Conservation (phyloP, 2,797 vertebrate genomes). For the Paratrypauchen microcephalus region DNA sequence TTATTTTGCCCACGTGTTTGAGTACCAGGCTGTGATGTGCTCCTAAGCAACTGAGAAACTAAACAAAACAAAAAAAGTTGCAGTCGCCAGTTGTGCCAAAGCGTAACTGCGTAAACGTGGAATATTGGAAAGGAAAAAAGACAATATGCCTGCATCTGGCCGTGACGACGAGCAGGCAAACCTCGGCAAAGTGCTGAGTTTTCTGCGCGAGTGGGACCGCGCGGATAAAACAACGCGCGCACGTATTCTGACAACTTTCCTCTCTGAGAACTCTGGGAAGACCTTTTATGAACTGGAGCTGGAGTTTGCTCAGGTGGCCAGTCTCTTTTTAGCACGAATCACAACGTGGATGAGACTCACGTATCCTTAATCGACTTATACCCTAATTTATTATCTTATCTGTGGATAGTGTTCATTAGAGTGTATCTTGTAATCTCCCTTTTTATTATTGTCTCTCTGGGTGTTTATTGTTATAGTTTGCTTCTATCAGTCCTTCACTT, state of each 20-base stretch:
- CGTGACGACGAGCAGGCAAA: conserved; percentile 28
- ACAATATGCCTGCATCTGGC: conserved; percentile 16
- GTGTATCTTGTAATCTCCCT: too few relatives aligned
- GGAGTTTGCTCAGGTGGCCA: conserved; percentile 82
- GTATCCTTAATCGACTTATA: conserved; percentile 71
- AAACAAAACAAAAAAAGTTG: neutral
- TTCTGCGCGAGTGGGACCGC: conserved; percentile 84
- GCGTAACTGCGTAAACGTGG: too few relatives aligned
- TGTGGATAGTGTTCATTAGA: neutral
- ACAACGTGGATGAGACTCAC: conserved; percentile 82
- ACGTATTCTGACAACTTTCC: conserved; percentile 78
- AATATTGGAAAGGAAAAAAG: too few relatives aligned
- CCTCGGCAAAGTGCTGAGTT: conserved; percentile 71
- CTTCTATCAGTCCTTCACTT: conserved; percentile 64
- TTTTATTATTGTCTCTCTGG: too few relatives aligned
- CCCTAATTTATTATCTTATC: neutral
- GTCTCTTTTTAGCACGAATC: conserved; percentile 83
- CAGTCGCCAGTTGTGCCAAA: neutral
- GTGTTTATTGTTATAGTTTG: too few relatives aligned
- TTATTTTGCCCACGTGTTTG: too few relatives aligned
- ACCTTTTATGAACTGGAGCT: conserved; percentile 82
- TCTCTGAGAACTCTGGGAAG: conserved; percentile 75
- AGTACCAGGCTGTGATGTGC: neutral
- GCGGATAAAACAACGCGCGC: conserved; percentile 59
- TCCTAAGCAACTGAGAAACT: neutral